Evolutionary conservation across 2,888 invertebrate genomes (phyloP).

Genomic region (Frankliniella fusca): DNA sequence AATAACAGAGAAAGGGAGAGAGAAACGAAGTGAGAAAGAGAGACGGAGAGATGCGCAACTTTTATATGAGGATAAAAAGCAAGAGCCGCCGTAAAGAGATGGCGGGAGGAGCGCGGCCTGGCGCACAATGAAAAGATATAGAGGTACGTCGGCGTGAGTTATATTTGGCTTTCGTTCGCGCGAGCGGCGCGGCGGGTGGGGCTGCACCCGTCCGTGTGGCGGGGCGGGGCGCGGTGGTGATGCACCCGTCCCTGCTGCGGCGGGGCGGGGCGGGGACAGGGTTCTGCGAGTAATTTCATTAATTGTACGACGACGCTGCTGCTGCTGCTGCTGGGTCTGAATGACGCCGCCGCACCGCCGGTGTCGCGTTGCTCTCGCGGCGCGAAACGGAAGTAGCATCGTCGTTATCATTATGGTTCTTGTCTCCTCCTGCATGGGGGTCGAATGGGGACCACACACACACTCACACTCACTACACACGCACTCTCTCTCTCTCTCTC

Average conservation of each 20-base stretch:
- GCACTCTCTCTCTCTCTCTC: no score
- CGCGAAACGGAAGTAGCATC: not conserved
- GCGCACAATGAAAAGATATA: constrained; percentile 8
- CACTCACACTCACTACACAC: no score
- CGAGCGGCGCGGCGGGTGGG: not conserved
- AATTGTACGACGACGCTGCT: not conserved
- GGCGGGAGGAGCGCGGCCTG: not conserved
- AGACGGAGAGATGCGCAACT: not conserved
- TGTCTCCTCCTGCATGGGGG: not conserved
- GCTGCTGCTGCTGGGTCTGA: no score
- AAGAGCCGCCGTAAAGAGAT: constrained; percentile 6
- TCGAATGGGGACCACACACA: no score
- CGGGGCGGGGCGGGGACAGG: no score
- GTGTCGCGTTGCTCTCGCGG: not conserved
- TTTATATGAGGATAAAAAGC: constrained; percentile 18
- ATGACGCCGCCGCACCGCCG: no score
- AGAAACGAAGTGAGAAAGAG: not conserved
- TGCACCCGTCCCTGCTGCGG: no score
- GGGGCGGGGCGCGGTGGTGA: no score
- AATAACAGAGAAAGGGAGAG: not conserved
- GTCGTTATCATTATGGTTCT: not conserved
- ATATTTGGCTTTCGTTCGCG: not conserved
- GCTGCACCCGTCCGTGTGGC: no score
- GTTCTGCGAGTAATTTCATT: not conserved
- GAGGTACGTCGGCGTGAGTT: not conserved